phyloP scores from a whole-genome alignment of 2,113 vertebrate species.

The Toxotes chatareus region DNA sequence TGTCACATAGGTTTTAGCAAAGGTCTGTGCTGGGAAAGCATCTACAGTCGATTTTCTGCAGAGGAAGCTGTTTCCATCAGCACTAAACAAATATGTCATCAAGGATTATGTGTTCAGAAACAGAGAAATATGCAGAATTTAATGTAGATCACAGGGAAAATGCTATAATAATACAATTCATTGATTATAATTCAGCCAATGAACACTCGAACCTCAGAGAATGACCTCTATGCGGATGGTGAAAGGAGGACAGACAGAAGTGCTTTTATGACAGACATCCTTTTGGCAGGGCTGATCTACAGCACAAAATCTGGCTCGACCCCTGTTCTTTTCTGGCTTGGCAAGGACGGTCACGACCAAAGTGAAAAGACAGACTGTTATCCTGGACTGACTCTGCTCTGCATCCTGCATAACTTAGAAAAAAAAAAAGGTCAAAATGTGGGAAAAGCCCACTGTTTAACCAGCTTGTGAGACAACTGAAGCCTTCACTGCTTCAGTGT shows the following conservation, averaged over 20 bases:
- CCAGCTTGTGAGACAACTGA: slow-evolving; percentile 19
- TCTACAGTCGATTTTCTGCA: slow-evolving; percentile 15
- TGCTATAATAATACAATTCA: neutral
- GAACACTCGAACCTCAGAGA: slow-evolving; percentile 9
- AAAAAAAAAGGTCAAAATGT: neutral
- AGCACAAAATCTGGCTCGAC: slow-evolving; percentile 41
- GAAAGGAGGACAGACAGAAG: slow-evolving; percentile 49
- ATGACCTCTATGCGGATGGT: slow-evolving; percentile 35
- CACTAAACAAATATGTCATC: slow-evolving; percentile 21
- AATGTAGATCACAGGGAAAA: neutral
- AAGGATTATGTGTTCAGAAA: slow-evolving; percentile 10
- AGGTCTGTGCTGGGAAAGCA: slow-evolving; percentile 11
- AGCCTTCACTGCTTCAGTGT: slow-evolving; percentile 8
- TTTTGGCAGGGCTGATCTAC: slow-evolving; percentile 29
- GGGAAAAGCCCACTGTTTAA: slow-evolving; percentile 26
- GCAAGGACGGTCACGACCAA: slow-evolving; percentile 36
- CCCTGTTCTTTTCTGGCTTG: slow-evolving; percentile 42
- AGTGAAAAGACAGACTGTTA: slow-evolving; percentile 65
- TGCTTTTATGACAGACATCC: slow-evolving; percentile 45
- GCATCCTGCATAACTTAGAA: neutral
- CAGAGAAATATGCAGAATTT: neutral
- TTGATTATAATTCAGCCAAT: neutral
- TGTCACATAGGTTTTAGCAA: neutral
- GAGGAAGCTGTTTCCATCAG: slow-evolving; percentile 33
- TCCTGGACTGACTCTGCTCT: slow-evolving; percentile 44